phyloP scores from a whole-genome alignment of 1,140 invertebrate genomes.

The Panonychus citri region DNA sequence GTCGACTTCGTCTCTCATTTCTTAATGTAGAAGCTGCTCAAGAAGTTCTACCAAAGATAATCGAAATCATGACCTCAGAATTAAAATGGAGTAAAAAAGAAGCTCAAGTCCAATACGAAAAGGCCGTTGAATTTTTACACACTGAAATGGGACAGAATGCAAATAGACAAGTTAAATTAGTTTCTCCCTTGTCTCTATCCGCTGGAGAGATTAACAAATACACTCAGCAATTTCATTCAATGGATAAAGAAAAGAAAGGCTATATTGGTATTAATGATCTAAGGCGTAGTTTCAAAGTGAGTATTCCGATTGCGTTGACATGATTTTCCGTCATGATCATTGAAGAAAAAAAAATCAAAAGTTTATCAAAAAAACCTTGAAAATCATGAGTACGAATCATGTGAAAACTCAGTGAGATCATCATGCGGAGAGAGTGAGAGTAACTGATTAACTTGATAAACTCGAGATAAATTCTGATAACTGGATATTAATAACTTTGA shows the following conservation, averaged over 20 bases:
- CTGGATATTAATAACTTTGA: too few relatives aligned
- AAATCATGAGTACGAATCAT: too few relatives aligned
- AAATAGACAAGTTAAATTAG: conserved; percentile 55
- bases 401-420: too few relatives aligned
- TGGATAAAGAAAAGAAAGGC: conserved; percentile 87
- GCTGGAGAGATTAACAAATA: conserved; percentile 83
- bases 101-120: conserved; percentile 49
- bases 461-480: too few relatives aligned
- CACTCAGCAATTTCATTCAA: conserved; percentile 76
- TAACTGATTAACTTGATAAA: too few relatives aligned
- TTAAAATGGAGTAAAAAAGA: conserved; percentile 69
- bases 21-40: conserved; percentile 80
- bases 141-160: conserved; percentile 92
- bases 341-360: too few relatives aligned
- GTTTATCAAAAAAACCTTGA: background rate
- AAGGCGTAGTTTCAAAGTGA: conserved; percentile 71
- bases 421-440: too few relatives aligned
- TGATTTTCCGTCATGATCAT: too few relatives aligned
- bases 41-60: conserved; percentile 71
- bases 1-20: conserved; percentile 75
- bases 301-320: conserved; percentile 5
- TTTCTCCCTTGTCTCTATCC: conserved; percentile 73
- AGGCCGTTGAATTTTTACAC: conserved; percentile 56
- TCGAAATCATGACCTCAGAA: conserved; percentile 91
- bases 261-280: conserved; percentile 96